phyloP scores from a whole-genome alignment of 2,797 vertebrate species.

The Karalla daura region DNA sequence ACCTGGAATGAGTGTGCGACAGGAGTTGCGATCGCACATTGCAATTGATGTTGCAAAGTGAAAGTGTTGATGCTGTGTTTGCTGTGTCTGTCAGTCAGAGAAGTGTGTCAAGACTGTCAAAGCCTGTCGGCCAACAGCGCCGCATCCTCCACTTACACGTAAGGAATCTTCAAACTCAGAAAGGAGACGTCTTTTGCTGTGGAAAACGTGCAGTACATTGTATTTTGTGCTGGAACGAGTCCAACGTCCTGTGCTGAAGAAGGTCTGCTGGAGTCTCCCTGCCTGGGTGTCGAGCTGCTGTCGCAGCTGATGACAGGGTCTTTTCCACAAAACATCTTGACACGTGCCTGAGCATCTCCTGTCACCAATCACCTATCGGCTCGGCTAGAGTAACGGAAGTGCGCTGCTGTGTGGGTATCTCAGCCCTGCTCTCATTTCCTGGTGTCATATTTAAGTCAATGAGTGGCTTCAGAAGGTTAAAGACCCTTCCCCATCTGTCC shows the following conservation, averaged over 20 bases:
- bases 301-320: conserved; percentile 15
- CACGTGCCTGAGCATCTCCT: conserved; percentile 30
- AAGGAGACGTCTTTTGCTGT: conserved; percentile 36
- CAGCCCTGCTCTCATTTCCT: conserved; percentile 6
- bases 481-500: too few relatives aligned
- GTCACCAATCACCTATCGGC: conserved; percentile 37
- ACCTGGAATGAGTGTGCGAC: conserved; percentile 22
- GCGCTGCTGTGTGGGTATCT: background rate
- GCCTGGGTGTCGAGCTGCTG: conserved; percentile 21
- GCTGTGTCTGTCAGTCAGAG: conserved; percentile 6
- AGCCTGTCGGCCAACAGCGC: conserved; percentile 36
- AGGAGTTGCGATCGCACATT: too few relatives aligned
- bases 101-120: conserved; percentile 13
- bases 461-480: too few relatives aligned
- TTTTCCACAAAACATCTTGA: conserved; percentile 38
- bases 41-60: background rate
- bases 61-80: conserved; percentile 14
- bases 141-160: conserved; percentile 21
- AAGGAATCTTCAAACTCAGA: conserved; percentile 26
- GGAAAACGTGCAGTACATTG: conserved; percentile 39
- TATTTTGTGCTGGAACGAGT: conserved; percentile 36
- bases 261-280: conserved; percentile 6
- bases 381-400: conserved; percentile 19
- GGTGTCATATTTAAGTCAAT: conserved; percentile 43
- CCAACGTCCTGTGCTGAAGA: conserved; percentile 26